Percentiles rank a stretch among this genome's conserved stretches.
phyloP scores from a whole-genome alignment of 1,140 invertebrate genomes.

The Drosophila jambulina region DNA sequence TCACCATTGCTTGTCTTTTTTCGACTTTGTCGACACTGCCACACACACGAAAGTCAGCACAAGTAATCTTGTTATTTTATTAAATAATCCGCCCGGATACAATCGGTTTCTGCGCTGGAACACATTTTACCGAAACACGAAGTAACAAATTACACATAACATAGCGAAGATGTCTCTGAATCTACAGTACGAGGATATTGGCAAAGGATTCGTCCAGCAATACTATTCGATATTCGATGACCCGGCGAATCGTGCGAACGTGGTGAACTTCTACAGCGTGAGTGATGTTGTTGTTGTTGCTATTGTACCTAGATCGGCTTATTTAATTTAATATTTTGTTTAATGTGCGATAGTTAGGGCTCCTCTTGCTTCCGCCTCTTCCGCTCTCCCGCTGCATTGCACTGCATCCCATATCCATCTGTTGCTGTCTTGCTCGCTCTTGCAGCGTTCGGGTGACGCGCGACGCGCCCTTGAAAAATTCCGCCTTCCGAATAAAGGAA shows the following conservation, averaged over 20 bases:
- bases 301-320: not conserved
- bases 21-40: not conserved
- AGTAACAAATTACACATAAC: not conserved
- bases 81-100: constrained; percentile 15
- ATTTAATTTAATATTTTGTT: not conserved
- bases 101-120: constrained; percentile 14
- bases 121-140: not conserved
- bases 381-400: not conserved
- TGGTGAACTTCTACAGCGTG: constrained; percentile 97
- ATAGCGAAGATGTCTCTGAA: constrained; percentile 91
- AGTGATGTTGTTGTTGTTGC: constrained; percentile 85
- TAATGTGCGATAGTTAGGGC: not conserved
- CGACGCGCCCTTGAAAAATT: constrained; percentile 61
- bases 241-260: constrained; percentile 90
- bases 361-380: not conserved
- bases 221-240: constrained; percentile 97
- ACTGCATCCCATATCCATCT: constrained; percentile 8
- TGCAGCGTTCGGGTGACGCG: constrained; percentile 53
- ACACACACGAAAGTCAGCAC: constrained; percentile 7
- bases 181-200: constrained; percentile 95
- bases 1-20: not conserved
- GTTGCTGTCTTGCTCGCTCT: constrained; percentile 22
- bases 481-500: constrained; percentile 39
- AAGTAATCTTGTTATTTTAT: constrained; percentile 13
- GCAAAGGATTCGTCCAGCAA: constrained; percentile 96